Conservation (phyloP, 1,140 invertebrate genomes). For the Diachasma alloeum region DNA sequence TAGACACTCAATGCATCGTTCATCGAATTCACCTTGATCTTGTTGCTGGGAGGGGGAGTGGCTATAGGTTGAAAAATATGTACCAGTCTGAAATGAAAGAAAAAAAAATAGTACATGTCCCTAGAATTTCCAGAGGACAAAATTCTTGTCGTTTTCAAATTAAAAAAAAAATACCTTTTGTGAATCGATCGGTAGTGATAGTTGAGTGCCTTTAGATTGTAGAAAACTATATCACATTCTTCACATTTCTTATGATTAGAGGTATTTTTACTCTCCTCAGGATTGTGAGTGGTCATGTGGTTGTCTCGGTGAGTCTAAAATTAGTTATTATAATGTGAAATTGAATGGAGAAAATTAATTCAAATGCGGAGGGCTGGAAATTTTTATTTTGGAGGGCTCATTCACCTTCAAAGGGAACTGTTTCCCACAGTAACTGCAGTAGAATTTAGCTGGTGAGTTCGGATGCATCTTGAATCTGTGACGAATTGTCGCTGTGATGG, state of each 20-base stretch:
- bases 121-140: too few relatives aligned
- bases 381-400: background rate
- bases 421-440: constrained; percentile 74
- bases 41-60: constrained; percentile 69
- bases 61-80: constrained; percentile 64
- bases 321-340: too few relatives aligned
- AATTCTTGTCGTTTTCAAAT: too few relatives aligned
- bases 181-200: constrained; percentile 74
- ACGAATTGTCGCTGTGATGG: constrained; percentile 71
- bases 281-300: constrained; percentile 66
- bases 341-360: too few relatives aligned
- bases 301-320: constrained; percentile 70
- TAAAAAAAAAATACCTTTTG: constrained; percentile 60
- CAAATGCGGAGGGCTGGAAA: too few relatives aligned
- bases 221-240: constrained; percentile 70
- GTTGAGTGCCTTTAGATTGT: constrained; percentile 67
- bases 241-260: constrained; percentile 65
- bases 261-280: constrained; percentile 49
- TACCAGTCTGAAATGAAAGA: constrained; percentile 58
- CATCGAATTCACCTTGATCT: constrained; percentile 68
- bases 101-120: too few relatives aligned
- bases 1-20: constrained; percentile 70
- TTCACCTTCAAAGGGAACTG: constrained; percentile 74
- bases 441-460: constrained; percentile 70
- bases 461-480: constrained; percentile 75